These are phyloP conservation scores for Agrochola macilenta DNA, from an alignment of 2,888 invertebrate genomes.

Conservation along the genomic window DNA sequence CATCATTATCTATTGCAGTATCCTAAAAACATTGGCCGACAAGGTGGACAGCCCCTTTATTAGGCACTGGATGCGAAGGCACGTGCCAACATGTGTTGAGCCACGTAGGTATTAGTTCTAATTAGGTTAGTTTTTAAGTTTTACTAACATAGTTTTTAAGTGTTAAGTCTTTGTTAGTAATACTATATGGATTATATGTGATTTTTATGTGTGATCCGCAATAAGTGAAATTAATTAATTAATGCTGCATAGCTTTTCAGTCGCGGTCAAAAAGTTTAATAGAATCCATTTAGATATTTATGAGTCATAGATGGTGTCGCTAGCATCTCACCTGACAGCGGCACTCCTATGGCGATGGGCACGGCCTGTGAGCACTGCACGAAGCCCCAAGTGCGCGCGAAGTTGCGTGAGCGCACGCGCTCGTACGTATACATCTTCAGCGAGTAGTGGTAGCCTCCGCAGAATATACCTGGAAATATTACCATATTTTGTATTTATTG, in stretches of 20 bases:
- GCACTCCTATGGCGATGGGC: constrained; percentile 95
- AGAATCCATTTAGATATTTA: neutral
- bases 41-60: no score
- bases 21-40: no score
- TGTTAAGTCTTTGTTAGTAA: no score
- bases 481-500: neutral
- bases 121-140: no score
- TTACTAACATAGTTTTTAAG: no score
- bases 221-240: no score
- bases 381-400: constrained; percentile 97
- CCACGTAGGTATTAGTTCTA: no score
- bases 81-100: no score
- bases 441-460: constrained; percentile 97
- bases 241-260: neutral
- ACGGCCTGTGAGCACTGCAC: constrained; percentile 96
- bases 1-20: no score
- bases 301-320: neutral
- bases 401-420: constrained; percentile 95
- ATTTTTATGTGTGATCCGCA: no score
- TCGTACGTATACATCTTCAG: constrained; percentile 97
- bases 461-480: constrained; percentile 93
- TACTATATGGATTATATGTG: no score
- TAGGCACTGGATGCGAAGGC: no score
- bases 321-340: constrained; percentile 92
- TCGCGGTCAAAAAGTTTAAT: neutral